Evolutionary conservation across 2,797 vertebrate species (phyloP).

Genomic region (Tiaroga cobitis): DNA sequence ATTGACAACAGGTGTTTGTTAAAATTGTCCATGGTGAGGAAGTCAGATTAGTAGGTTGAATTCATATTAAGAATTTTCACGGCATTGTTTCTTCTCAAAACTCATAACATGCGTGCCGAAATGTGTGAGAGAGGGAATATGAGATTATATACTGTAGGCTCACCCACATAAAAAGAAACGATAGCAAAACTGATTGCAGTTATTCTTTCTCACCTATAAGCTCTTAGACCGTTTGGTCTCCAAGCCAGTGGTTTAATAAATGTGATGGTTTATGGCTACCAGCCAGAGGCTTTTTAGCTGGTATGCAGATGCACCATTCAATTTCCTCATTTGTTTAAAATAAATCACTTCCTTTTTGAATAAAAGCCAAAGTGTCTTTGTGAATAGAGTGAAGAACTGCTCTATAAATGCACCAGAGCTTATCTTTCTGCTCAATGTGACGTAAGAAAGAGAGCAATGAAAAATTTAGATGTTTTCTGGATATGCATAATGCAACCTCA

Average conservation of each 20-base stretch:
- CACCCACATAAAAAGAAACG: conserved; percentile 16
- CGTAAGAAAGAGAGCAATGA: background rate
- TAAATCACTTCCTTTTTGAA: conserved; percentile 39
- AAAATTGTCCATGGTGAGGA: too few relatives aligned
- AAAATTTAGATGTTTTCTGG: conserved; percentile 10
- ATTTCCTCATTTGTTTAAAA: conserved; percentile 21
- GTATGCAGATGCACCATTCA: conserved; percentile 11
- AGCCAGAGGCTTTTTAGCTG: conserved; percentile 9
- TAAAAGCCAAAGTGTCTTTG: background rate
- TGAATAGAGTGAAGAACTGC: background rate
- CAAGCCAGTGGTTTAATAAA: background rate
- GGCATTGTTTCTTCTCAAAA: conserved; percentile 36
- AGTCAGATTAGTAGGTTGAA: too few relatives aligned
- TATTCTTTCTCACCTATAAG: background rate
- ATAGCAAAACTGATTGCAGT: background rate
- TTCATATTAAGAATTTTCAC: too few relatives aligned
- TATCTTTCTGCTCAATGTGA: background rate
- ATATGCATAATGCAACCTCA: conserved; percentile 3
- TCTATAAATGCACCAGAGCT: conserved; percentile 13
- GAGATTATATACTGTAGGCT: background rate
- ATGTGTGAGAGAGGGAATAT: background rate
- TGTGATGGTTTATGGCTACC: background rate
- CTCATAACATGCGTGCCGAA: conserved; percentile 32
- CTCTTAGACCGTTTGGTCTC: too few relatives aligned
- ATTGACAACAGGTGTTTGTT: too few relatives aligned